Evolutionary conservation across 2,888 invertebrate species (phyloP).

Genomic region (Thyatira batis): DNA sequence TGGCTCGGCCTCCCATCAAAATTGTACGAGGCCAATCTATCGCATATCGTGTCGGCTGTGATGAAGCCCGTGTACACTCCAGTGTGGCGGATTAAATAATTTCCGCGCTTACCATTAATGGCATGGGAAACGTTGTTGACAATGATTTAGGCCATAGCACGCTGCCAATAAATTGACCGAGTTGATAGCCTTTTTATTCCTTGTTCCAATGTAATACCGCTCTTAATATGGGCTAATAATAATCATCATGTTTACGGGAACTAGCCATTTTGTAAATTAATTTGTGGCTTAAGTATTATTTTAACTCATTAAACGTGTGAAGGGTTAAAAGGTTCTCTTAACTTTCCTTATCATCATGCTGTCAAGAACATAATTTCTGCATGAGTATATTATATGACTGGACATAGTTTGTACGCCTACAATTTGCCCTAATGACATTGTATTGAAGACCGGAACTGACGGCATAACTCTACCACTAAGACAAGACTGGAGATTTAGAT

Average conservation of each 20-base stretch:
- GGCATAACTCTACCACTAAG: not conserved
- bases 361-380: no score
- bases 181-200: not conserved
- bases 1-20: constrained; percentile 58
- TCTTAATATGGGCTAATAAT: no score
- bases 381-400: not conserved
- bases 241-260: no score
- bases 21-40: constrained; percentile 64
- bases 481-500: not conserved
- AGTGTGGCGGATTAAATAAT: constrained; percentile 58
- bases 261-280: no score
- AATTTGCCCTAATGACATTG: not conserved
- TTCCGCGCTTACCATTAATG: constrained; percentile 45
- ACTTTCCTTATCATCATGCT: no score
- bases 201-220: not conserved
- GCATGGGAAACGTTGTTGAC: constrained; percentile 15
- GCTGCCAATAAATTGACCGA: constrained; percentile 2
- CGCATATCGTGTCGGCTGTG: constrained; percentile 52
- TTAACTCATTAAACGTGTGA: no score
- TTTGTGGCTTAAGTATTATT: no score
- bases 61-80: constrained; percentile 40
- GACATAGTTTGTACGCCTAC: not conserved
- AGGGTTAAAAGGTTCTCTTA: no score
- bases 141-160: constrained; percentile 19
- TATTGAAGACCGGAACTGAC: not conserved